A percentile compares a stretch with the other conserved stretches of the same genome.
These are phyloP conservation scores for Brotula barbata DNA, from an alignment of 2,797 vertebrate species.

Conservation along the genomic window DNA sequence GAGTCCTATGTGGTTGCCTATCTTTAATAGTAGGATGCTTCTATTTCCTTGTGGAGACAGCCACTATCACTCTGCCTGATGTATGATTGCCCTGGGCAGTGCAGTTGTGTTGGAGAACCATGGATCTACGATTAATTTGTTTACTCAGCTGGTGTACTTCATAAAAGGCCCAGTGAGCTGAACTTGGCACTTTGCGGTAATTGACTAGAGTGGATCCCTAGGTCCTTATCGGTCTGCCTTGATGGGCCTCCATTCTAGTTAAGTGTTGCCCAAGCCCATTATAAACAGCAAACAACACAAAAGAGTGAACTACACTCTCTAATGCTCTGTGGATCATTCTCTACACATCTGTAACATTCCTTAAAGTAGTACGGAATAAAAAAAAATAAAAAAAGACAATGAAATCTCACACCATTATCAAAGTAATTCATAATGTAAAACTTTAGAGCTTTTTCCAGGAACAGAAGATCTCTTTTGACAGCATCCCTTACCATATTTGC, in stretches of 20 bases:
- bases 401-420: conserved; percentile 19
- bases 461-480: conserved; percentile 34
- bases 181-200: conserved; percentile 77
- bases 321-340: conserved; percentile 46
- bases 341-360: conserved; percentile 34
- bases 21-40: conserved; percentile 61
- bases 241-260: conserved; percentile 72
- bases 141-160: conserved; percentile 76
- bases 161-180: conserved; percentile 73
- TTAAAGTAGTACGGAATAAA: conserved; percentile 24
- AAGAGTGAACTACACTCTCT: conserved; percentile 33
- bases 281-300: conserved; percentile 59
- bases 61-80: conserved; percentile 74
- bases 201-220: conserved; percentile 75
- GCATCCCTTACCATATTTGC: conserved; percentile 41
- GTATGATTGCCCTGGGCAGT: conserved; percentile 68
- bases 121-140: conserved; percentile 77
- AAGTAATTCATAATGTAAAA: conserved; percentile 25
- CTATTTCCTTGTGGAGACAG: conserved; percentile 70
- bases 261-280: conserved; percentile 67
- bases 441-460: conserved; percentile 30
- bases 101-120: conserved; percentile 66
- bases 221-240: conserved; percentile 71
- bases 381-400: conserved; percentile 26
- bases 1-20: conserved; percentile 55